These are phyloP conservation scores for Lophotis ruficrista DNA, from an alignment of 2,113 vertebrate species.

Conservation along the genomic window DNA sequence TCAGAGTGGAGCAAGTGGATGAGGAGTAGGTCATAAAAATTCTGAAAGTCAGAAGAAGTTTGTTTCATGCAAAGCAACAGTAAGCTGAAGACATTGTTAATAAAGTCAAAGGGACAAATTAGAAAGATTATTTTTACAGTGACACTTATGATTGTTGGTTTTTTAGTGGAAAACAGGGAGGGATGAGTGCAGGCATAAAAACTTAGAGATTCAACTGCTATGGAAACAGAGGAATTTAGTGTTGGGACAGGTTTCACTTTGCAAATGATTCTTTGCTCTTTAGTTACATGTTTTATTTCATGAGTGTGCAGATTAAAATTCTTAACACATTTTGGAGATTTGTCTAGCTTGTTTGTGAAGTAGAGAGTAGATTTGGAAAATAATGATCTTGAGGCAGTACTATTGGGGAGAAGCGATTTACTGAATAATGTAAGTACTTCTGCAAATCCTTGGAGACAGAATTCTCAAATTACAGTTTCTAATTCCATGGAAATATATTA, in stretches of 20 bases:
- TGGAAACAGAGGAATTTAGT: not conserved
- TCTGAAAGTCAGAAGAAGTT: not conserved
- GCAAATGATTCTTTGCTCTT: not conserved
- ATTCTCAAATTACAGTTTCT: conserved; percentile 22
- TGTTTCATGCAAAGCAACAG: not conserved
- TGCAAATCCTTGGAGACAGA: not conserved
- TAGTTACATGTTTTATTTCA: not conserved
- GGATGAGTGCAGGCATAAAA: not conserved
- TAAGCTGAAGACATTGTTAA: not conserved
- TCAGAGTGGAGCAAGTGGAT: not conserved
- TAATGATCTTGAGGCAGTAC: not conserved
- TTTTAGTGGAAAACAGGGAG: not conserved
- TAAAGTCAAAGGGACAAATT: not conserved
- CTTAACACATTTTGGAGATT: not conserved
- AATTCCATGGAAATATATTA: not conserved
- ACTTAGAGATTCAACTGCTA: not conserved
- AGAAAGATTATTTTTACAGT: not conserved
- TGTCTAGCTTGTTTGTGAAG: not conserved
- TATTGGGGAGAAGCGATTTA: not conserved
- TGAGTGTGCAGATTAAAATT: not conserved
- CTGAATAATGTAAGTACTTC: not conserved
- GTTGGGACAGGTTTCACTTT: not conserved
- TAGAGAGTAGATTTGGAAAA: not conserved
- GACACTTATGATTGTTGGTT: not conserved
- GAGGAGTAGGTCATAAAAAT: not conserved